Evolutionary conservation across 2,113 vertebrate species (phyloP), one percentile per base, ranked within the genome.

Genomic region (Struthio camelus): DNA sequence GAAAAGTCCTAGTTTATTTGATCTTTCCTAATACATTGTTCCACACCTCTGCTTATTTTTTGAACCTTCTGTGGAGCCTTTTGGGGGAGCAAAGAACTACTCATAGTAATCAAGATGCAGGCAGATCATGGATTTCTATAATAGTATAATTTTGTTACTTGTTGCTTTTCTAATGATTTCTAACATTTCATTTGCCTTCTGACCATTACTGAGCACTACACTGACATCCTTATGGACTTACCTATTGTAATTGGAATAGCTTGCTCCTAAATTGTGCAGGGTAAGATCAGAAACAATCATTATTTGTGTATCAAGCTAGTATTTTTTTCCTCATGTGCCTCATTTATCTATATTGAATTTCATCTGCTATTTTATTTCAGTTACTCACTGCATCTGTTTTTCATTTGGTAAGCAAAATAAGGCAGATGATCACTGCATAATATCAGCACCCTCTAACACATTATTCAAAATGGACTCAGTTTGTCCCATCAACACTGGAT

Each of bases 1-100:
- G 66, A 82, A 87, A 91, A 67, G 73, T 77, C 36, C 44, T 83
- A 6, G 22, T 93, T 95, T 80, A 87, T 91, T 87, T 95, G 76
- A 87, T 83, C 66, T 83, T 66, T 77, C 11, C 38, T 85, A 87
- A 91, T 76, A 76, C 25, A 82, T 44, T 48, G n/a, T 77, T 90
- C 66, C 36, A 77, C 4, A 22, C 1, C 18, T 85, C 91, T 36
- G 18, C 22, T 81, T 89, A 94, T 93, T 89, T 87, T 77, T 32
- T 44, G 79, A 58, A 44, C 40, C 28, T 85, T 66, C 11, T 34
- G 32, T 11, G 19, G 30, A 91, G 20, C 20, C 20, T 48, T 87
- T 70, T 77, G 44, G 44, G 81, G 17, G n/a, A 32, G 5, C 22
- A 46, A 85, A 61, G 67, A 89, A 12, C 8, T 59, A 42, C 24